Evolutionary conservation across 2,113 vertebrate genomes (phyloP), one percentile per base, ranked within the genome.

Genomic region (Stigmatopora argus): DNA sequence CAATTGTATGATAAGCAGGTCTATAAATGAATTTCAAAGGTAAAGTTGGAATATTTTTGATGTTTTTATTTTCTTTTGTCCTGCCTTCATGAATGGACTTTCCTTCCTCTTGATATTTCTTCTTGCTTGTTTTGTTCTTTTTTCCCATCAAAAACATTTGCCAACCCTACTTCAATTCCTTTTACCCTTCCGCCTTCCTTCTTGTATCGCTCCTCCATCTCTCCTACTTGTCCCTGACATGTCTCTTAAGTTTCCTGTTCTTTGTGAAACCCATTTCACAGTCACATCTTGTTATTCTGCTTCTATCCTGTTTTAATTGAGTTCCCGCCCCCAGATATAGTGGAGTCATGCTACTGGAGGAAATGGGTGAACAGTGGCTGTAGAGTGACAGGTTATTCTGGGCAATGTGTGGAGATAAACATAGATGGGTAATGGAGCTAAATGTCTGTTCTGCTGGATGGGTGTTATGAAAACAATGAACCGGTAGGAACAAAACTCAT

Each of bases 351-450:
- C 87, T 73, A 89, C 87, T 89, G 85, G 84, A 86, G 87, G 87
- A 89, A 89, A 73, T 64, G 78, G 71, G 64, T 64, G 80, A 86
- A 89, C 76, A 71, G 83, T 67, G 65, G 67, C 64, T 71, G 83
- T 65, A 83, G 86, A 89, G 82, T 87, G 87, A 89, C 83, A 78
- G 83, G 82, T 84, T 89, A 89, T 89, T 89, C 83, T 87, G 82
- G 81, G 79, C 69, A 0, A 0, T 59, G 7, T 41, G 45, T 57
- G 67, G 79, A 79, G 84, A 82, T 85, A 86, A 89, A 89, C 87
- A 89, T 10, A 5, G 53, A 51, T 79, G 81, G 70, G 84, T 83
- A 89, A 87, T 86, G 86, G 86, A 86, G 80, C 78, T 85, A 79
- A 85, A 80, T 51, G 77, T 84, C 81, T 73, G 77, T 70, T 65